Evolutionary conservation across 2,113 vertebrate genomes (phyloP).

Genomic region (Upupa epops): DNA sequence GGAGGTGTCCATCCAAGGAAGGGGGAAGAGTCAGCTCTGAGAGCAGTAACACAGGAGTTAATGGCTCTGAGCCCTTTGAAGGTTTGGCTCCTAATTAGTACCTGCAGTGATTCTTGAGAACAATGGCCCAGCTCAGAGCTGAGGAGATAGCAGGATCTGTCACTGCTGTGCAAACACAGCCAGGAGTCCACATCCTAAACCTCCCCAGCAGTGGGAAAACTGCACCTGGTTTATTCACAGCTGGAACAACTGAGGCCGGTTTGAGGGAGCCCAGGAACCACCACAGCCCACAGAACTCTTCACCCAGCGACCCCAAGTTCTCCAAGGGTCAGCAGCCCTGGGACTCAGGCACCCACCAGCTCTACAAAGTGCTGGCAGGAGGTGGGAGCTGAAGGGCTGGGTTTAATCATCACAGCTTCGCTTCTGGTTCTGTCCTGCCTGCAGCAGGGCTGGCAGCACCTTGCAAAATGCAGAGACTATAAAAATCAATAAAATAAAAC

Average conservation of each 20-base stretch:
- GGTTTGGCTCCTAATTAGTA: neutral
- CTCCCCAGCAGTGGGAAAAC: neutral
- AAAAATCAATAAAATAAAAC: neutral
- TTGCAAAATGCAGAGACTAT: neutral
- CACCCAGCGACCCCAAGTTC: neutral
- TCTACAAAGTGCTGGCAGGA: neutral
- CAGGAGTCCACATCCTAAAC: neutral
- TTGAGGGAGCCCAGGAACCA: neutral
- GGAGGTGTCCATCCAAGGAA: neutral
- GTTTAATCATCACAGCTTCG: neutral
- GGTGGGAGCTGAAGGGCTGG: rapidly evolving
- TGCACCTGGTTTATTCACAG: neutral
- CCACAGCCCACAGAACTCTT: neutral
- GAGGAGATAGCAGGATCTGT: neutral
- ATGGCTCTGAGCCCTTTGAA: conserved; percentile 25
- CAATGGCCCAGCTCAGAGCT: neutral
- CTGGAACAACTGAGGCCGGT: neutral
- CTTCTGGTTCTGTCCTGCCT: neutral
- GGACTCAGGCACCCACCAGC: neutral
- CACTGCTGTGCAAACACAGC: neutral
- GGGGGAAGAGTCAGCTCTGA: neutral
- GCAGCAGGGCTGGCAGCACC: neutral
- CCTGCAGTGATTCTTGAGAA: neutral
- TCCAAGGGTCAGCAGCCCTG: neutral
- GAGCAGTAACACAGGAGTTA: neutral